Evolutionary conservation across 2,113 vertebrate genomes (phyloP), one percentile per base, ranked within the genome.

Genomic region (Leptosomus discolor): DNA sequence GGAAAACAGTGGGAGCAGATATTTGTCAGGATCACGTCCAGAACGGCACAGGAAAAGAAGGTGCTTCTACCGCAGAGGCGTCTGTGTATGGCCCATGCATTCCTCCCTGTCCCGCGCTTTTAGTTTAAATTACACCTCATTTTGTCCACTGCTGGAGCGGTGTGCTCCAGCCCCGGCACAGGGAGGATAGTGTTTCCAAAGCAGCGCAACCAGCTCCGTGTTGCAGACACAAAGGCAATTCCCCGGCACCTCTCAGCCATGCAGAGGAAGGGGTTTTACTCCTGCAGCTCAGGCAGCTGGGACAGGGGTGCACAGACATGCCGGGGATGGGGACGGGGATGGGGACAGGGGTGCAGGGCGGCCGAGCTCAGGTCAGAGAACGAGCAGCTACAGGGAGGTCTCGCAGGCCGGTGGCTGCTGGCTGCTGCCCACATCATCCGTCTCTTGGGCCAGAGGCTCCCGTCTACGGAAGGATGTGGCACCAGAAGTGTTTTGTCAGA

Each of bases 271-370:
- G n/a, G 37, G 27, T 21, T 67, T 27, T 21, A 5, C 26, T 50
- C 12, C 3, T 12, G 41, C n/a, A 22, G 39, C 54, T 37, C 36
- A 9, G 19, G 27, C 43, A 11, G 54, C 22, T 3, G 41, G 34
- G 73, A 13, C 65, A 34, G 74, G 9, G 51, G 43, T 8, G 41
- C 30, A 8, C 5, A 14, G 12, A 6, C 4, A 1, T 3, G 15
- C 27, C 2, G 3, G n/a, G 10, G 63, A 36, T 4, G 0, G 26
- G 27, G 63, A 36, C 5, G 0, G 26, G 27, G 32, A 54, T 1
- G 1, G 24, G 48, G 39, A 48, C 2, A 12, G n/a, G n/a, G n/a
- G n/a, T n/a, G n/a, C 15, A 3, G n/a, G 10, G 61, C 0, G 1
- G 13, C 34, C 2, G 2, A 37, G 46, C 57, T n/a, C 48, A 19